Conservation (phyloP, 64 coral and sea anemone genomes). For the Actinia equina region DNA sequence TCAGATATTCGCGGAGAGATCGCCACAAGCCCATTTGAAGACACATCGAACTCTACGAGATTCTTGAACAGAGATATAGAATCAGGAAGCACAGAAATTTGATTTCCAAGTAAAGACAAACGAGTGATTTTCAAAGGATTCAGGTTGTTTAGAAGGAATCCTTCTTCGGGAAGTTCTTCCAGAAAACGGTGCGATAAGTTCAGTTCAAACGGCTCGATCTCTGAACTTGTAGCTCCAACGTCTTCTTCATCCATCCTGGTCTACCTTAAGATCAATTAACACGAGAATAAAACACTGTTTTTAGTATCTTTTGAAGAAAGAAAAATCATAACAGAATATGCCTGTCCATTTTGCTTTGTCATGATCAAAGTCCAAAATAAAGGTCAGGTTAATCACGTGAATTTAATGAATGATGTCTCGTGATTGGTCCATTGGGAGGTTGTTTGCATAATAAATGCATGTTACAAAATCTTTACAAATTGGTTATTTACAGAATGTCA, state of each 20-base stretch:
- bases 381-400: neutral
- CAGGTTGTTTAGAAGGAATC: slow-evolving; percentile 67
- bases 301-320: neutral
- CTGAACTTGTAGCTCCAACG: neutral
- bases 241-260: slow-evolving; percentile 2
- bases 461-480: no score
- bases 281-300: neutral
- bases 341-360: neutral
- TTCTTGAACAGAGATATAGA: slow-evolving; percentile 70
- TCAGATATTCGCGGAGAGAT: slow-evolving; percentile 70
- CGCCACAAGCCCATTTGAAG: slow-evolving; percentile 69
- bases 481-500: no score
- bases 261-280: neutral
- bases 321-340: neutral
- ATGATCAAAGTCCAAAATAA: neutral
- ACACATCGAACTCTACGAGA: slow-evolving; percentile 80
- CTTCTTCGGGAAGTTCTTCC: slow-evolving; percentile 66
- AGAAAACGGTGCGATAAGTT: slow-evolving; percentile 71
- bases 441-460: neutral
- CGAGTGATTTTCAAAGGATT: slow-evolving; percentile 54
- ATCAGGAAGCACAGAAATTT: slow-evolving; percentile 77
- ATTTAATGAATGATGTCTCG: neutral
- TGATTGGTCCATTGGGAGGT: neutral
- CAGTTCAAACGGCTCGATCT: slow-evolving; percentile 37
- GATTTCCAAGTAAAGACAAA: slow-evolving; percentile 73